Evolutionary conservation across 37 sponge, comb jelly and placozoan species (phyloP), one percentile per base, ranked within the genome.

Genomic region (Tethya wilhelma): DNA sequence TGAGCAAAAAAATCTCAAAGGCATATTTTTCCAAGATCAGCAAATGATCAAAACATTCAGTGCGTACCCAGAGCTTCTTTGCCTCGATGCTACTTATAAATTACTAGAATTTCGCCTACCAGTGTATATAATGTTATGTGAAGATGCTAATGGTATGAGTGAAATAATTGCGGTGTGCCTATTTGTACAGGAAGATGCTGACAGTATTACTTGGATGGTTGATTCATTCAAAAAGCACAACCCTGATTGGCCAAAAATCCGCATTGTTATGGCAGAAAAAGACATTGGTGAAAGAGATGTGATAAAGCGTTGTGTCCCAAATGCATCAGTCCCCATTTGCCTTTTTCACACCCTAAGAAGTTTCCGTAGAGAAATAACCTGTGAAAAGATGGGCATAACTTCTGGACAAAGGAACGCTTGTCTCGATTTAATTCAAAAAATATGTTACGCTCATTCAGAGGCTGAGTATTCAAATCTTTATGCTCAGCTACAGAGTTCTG

Each of bases 261-360:
- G 53, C 33, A 70, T 79, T 39, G 71, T 90, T 1, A 84, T 90
- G 85, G 59, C 85, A 32, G 90, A 90, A 40, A 90, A 89, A 66
- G 90, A 90, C 46, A 79, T 90, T 45, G 26, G 26, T 0, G 80
- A 90, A 32, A 49, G 81, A 12, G 80, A 78, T 12, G 63, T 84
- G 23, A 20, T 78, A 8, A 69, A 77, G 38, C 66, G 66, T 22
- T 0, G 22, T 19, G 26, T 90, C 20, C 86, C 90, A 17, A 19
- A 84, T 36, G 79, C 85, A 23, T 57, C 73, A 12, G 49, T 90
- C 31, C 59, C 73, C 32, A 84, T 89, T 43, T 89, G 90, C 65
- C 56, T 90, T 19, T 90, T 90, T 29, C 90, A 90, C 68, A 64
- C 76, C 19, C 81, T 79, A 29, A 31, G 56, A 60, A 59, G 56